phyloP scores from a whole-genome alignment of 2,113 vertebrate species.

The Centropus unirufus region DNA sequence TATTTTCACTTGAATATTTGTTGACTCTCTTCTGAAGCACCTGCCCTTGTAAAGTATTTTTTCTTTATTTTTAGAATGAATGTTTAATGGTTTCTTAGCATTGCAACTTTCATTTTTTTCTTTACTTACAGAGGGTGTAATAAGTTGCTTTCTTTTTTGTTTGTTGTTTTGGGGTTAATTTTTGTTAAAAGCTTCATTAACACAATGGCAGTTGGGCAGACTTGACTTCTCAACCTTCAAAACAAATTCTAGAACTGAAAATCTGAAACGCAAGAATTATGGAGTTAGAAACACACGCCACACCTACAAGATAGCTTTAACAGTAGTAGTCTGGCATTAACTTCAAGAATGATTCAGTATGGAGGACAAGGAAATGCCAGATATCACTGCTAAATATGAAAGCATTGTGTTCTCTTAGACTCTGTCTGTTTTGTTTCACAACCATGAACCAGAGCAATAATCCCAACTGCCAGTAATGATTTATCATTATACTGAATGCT shows the following conservation, averaged over 20 bases:
- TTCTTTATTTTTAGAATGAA: background rate
- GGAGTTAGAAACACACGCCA: background rate
- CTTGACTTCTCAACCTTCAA: background rate
- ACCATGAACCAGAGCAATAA: background rate
- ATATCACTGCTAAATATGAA: background rate
- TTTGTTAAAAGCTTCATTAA: background rate
- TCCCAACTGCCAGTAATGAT: background rate
- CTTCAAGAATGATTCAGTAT: background rate
- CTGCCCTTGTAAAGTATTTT: background rate
- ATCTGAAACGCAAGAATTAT: background rate
- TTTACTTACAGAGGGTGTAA: background rate
- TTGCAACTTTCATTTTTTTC: background rate
- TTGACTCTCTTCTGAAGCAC: background rate
- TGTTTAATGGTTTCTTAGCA: background rate
- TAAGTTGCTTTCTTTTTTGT: background rate
- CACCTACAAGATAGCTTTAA: background rate
- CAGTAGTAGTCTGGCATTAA: background rate
- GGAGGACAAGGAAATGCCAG: background rate
- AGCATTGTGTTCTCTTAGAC: background rate
- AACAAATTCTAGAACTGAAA: background rate
- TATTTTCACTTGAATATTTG: background rate
- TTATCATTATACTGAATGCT: background rate
- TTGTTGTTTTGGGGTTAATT: background rate
- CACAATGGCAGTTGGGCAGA: background rate
- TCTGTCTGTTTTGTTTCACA: background rate